phyloP scores from a whole-genome alignment of 2,797 vertebrate species.

The Lutra lutra region DNA sequence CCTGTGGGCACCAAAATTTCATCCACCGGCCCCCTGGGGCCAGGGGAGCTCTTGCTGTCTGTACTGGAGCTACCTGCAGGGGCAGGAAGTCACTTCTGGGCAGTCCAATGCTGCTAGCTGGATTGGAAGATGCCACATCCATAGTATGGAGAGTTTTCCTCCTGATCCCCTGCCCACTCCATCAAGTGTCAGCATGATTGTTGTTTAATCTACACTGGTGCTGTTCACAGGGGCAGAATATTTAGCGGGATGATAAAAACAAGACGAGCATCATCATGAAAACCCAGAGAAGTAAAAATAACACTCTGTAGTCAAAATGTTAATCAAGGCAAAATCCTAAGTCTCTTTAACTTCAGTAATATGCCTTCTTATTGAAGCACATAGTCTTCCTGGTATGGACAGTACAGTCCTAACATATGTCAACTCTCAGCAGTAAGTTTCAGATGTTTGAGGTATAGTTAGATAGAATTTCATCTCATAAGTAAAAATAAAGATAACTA shows the following conservation, averaged over 20 bases:
- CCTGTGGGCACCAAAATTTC: background rate
- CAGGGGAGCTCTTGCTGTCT: background rate
- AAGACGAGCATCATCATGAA: background rate
- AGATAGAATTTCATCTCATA: background rate
- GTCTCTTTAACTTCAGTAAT: background rate
- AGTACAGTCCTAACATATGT: background rate
- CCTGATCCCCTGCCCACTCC: background rate
- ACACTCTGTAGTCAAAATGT: background rate
- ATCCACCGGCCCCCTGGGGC: no score
- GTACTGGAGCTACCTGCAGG: background rate
- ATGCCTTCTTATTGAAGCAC: background rate
- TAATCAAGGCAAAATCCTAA: background rate
- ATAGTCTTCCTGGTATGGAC: background rate
- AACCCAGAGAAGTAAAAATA: background rate
- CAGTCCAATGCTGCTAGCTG: no score
- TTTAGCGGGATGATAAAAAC: background rate
- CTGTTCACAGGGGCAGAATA: background rate
- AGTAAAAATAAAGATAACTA: background rate
- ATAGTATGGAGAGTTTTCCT: background rate
- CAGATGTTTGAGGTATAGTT: background rate
- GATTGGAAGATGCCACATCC: background rate
- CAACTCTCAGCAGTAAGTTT: background rate
- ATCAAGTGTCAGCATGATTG: background rate
- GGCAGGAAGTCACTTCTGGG: background rate
- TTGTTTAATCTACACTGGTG: background rate